Conservation (phyloP, 2,888 invertebrate species). For the Adela reaumurella region DNA sequence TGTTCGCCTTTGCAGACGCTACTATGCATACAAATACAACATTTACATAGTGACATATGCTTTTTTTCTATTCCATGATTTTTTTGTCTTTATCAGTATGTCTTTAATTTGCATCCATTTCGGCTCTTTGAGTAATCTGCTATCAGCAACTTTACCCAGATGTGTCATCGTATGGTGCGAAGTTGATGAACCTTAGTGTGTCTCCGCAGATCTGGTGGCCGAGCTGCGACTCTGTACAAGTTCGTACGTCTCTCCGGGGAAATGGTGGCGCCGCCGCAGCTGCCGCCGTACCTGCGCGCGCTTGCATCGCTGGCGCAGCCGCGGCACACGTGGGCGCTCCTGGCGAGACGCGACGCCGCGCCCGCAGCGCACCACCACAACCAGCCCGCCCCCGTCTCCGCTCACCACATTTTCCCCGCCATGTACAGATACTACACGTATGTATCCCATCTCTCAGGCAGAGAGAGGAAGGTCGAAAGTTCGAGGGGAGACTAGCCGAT, state of each 20-base stretch:
- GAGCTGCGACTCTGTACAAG: slow-evolving; percentile 81
- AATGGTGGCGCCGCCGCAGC: slow-evolving; percentile 75
- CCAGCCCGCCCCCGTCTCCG: slow-evolving; percentile 19
- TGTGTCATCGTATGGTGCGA: too few relatives aligned
- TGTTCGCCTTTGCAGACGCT: too few relatives aligned
- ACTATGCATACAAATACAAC: too few relatives aligned
- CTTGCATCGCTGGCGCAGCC: slow-evolving; percentile 77
- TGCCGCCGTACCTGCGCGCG: slow-evolving; percentile 85
- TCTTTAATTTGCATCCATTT: too few relatives aligned
- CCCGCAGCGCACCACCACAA: not conserved
- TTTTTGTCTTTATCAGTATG: too few relatives aligned
- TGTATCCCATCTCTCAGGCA: slow-evolving; percentile 13
- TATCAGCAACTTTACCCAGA: too few relatives aligned
- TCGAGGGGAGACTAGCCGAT: too few relatives aligned
- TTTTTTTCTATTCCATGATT: too few relatives aligned
- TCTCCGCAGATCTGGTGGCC: slow-evolving; percentile 43
- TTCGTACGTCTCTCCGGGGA: slow-evolving; percentile 88
- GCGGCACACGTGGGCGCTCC: slow-evolving; percentile 64
- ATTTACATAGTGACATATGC: too few relatives aligned
- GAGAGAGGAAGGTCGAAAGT: too few relatives aligned
- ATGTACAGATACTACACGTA: slow-evolving; percentile 69
- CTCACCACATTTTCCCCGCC: slow-evolving; percentile 61
- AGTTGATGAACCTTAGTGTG: too few relatives aligned
- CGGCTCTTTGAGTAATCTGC: too few relatives aligned
- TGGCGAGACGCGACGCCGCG: slow-evolving; percentile 28